Evolutionary conservation across 2,888 invertebrate genomes (phyloP), one percentile per base, ranked within the genome.

Genomic region (Acanthopleura granulata): DNA sequence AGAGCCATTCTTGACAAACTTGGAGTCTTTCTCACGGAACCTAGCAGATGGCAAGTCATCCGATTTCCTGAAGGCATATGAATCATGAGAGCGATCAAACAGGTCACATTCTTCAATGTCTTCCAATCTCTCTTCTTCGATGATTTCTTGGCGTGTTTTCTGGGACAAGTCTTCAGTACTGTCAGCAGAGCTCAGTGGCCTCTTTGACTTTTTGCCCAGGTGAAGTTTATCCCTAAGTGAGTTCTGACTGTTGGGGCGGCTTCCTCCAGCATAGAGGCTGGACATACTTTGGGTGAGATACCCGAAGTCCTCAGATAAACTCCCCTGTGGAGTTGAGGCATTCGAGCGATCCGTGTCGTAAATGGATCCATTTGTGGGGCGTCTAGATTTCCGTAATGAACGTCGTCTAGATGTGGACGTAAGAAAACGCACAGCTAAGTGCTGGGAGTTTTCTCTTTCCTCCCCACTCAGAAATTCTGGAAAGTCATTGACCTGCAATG

Each of bases 391-490:
- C 29, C 85, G 72, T 22, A 82, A 74, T 15, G 82, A 82, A 27
- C 83, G 74, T 61, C 82, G 74, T 62, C 82, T 74, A 76, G 79
- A 82, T 50, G 83, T 84, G 1, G 82, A 74, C n/a, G 85, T 86
- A 81, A 82, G 80, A 74, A 87, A 85, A 25, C 84, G 86, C 62
- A 90, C 80, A 61, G 84, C 84, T 61, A 90, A 82, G 79, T 90
- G 90, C 73, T 88, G 89, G 27, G 87, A 87, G 78, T 89, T 89
- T 69, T 84, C 80, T 75, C 86, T 81, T 77, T 89, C 89, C 75
- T 85, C 84, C 9, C 89, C 89, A 70, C 82, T 81, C 49, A 90
- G 81, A 78, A 90, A 90, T 11, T 87, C 85, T 27, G 89, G 88
- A 72, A 82, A 88, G 75, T 89, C 89, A 80, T 89, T 88, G 49